Evolutionary conservation across 2,113 vertebrate genomes (phyloP).

Genomic region (Brienomyrus longianalis): DNA sequence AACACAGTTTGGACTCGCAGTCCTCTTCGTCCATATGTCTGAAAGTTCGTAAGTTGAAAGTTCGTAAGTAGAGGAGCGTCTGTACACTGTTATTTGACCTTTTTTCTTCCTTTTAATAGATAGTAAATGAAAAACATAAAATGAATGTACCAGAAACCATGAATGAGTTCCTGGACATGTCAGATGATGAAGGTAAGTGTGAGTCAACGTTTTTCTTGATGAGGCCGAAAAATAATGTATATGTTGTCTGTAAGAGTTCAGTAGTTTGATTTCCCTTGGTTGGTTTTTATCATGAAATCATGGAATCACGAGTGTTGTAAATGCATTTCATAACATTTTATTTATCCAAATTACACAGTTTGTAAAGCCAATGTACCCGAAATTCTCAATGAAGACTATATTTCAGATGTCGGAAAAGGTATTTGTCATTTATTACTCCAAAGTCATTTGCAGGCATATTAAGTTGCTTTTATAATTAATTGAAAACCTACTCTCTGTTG

Average conservation of each 20-base stretch:
- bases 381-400: slow-evolving; percentile 96
- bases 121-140: slow-evolving; percentile 93
- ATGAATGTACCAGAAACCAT: slow-evolving; percentile 98
- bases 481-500: slow-evolving; percentile 1
- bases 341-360: slow-evolving; percentile 83
- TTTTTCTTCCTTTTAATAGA: slow-evolving; percentile 57
- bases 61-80: too few species aligned
- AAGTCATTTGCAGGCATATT: slow-evolving; percentile 18
- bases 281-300: slow-evolving; percentile 13
- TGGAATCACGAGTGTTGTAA: neutral
- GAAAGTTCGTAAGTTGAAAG: too few species aligned
- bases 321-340: slow-evolving; percentile 48
- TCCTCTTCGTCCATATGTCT: too few species aligned
- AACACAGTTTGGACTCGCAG: too few species aligned
- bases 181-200: slow-evolving; percentile 87
- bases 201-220: neutral
- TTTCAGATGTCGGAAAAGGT: slow-evolving; percentile 99
- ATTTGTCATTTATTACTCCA: slow-evolving; percentile 62
- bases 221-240: neutral
- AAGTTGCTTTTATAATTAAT: slow-evolving; percentile 18
- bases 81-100: neutral
- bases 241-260: neutral
- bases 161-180: slow-evolving; percentile 98
- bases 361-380: slow-evolving; percentile 87
- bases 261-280: neutral